Evolutionary conservation across 1,140 invertebrate species (phyloP), one percentile per base, ranked within the genome.

Genomic region (Bactericera cockerelli): DNA sequence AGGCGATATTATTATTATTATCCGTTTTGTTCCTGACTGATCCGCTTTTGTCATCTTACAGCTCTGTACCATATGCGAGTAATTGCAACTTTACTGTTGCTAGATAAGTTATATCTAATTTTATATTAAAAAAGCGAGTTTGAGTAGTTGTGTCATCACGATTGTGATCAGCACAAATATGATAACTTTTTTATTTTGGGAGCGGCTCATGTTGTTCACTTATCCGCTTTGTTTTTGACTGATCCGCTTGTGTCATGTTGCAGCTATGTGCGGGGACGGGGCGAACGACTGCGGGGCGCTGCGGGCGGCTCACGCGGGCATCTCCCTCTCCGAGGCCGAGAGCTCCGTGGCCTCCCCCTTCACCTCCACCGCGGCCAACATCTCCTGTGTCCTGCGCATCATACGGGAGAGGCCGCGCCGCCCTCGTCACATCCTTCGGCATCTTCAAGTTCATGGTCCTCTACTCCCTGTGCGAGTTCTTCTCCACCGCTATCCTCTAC

Each of bases 251-350:
- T 59, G 10, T 10, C 61, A 26, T 53, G 19, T 73, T 71, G 33
- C 65, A 78, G 85, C 79, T 0, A 98, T 99, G 94, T 97, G 93
- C 70, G 94, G 94, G 2, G 93, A 99, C 72, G 95, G 94, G 55
- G 93, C 94, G 0, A 98, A 98, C 74, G 94, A 98, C 72, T 96
- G 92, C 72, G 92, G 89, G n/a, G 91, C 93, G 0, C 72, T 96
- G 10, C 88, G 91, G 70, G 86, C 89, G 2, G 94, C 95, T 0
- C 90, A 98, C 72, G 87, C 90, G 4, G 95, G 95, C 22, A 88
- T 99, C 62, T 97, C 93, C 0, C 75, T 99, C 13, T 96, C 93
- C 0, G 93, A 98, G 70, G 84, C 91, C 0, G 96, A 99, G 77
- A 92, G 93, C 0, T 89, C 86, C 59, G 94, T 98, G 11, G 96